Evolutionary conservation across 1,140 invertebrate genomes (phyloP).

Genomic region (Dendrolimus punctatus): DNA sequence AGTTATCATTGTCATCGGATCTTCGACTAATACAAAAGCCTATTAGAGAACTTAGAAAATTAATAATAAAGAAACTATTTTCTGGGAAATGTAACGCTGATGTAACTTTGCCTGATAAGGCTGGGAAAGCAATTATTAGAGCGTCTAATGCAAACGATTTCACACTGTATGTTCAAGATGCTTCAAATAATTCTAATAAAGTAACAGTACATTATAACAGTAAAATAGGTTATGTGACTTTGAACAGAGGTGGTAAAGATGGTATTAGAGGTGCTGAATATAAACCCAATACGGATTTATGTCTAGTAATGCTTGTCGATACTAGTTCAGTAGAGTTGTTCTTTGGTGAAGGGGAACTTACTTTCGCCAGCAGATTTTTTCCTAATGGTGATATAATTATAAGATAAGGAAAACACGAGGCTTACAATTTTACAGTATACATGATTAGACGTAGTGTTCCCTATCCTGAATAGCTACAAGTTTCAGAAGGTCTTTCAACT

Average conservation of each 20-base stretch:
- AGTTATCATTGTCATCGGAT: conserved; percentile 25
- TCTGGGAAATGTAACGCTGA: conserved; percentile 14
- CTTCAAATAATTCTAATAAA: conserved; percentile 11
- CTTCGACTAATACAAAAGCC: conserved; percentile 38
- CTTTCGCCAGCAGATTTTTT: conserved; percentile 51
- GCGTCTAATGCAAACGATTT: conserved; percentile 19
- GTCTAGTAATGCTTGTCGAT: conserved; percentile 42
- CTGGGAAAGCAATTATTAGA: conserved; percentile 30
- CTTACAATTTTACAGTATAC: too few species aligned
- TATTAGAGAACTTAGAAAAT: conserved; percentile 22
- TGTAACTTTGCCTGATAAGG: conserved; percentile 27
- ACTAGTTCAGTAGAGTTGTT: conserved; percentile 61
- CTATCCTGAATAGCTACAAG: too few species aligned
- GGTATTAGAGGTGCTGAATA: conserved; percentile 37
- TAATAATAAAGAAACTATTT: conserved; percentile 15
- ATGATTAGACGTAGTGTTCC: too few species aligned
- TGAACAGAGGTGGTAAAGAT: conserved; percentile 40
- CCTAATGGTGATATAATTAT: conserved; percentile 15
- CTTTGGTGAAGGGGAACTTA: conserved; percentile 52
- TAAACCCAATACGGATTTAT: conserved; percentile 27
- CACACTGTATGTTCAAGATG: conserved; percentile 25
- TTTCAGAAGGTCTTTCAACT: too few species aligned
- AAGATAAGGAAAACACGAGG: too few species aligned
- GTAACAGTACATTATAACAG: conserved; percentile 35
- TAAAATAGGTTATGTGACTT: conserved; percentile 17